Percentiles rank a stretch among this genome's conserved stretches.
These are phyloP conservation scores for Neelides sp. DNA, from an alignment of 1,140 invertebrate species.

Conservation along the genomic window DNA sequence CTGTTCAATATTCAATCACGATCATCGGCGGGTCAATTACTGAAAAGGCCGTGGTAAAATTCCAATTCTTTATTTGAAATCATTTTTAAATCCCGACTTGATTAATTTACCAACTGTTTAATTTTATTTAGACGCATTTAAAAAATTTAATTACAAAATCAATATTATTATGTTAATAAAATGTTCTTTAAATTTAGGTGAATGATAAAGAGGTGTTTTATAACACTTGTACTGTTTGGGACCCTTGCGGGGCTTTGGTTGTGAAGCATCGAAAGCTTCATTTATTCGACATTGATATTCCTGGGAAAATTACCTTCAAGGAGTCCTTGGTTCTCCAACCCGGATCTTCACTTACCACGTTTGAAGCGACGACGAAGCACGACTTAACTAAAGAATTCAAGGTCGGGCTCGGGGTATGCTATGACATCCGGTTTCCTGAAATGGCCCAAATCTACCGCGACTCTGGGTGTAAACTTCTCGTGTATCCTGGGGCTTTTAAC, in stretches of 20 bases:
- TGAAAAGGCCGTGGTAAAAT: slow-evolving; percentile 48
- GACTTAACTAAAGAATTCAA: slow-evolving; percentile 58
- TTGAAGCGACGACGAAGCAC: no score
- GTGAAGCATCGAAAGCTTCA: slow-evolving; percentile 71
- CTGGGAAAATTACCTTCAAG: slow-evolving; percentile 80
- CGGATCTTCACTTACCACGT: slow-evolving; percentile 60
- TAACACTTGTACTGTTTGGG: slow-evolving; percentile 85
- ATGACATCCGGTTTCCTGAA: slow-evolving; percentile 84
- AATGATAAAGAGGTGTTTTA: slow-evolving; percentile 52
- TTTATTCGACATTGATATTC: slow-evolving; percentile 90
- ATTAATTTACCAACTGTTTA: no score
- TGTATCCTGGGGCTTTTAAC: slow-evolving; percentile 91
- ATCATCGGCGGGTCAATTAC: slow-evolving; percentile 81
- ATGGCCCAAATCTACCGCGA: slow-evolving; percentile 70
- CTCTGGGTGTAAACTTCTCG: slow-evolving; percentile 61
- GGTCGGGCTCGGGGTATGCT: slow-evolving; percentile 85
- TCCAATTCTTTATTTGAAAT: no score
- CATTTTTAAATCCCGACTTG: no score
- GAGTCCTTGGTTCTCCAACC: slow-evolving; percentile 72
- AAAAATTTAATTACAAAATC: no score
- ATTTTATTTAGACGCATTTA: no score
- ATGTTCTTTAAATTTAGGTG: no score
- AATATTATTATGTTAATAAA: no score
- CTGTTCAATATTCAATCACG: no score
- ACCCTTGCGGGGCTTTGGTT: slow-evolving; percentile 59